These are phyloP conservation scores for Colletes gigas DNA, from an alignment of 1,140 invertebrate species.

Conservation along the genomic window DNA sequence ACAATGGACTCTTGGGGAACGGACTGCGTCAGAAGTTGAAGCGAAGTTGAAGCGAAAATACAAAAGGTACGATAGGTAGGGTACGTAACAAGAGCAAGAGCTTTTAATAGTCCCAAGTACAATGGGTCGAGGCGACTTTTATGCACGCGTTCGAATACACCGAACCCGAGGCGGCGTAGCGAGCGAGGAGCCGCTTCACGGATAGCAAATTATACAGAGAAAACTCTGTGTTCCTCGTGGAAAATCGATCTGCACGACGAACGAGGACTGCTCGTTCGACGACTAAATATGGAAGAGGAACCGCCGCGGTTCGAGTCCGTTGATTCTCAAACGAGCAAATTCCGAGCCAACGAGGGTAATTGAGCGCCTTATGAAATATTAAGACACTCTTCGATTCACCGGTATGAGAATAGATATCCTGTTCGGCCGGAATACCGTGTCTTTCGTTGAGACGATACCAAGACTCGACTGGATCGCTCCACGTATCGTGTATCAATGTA, in stretches of 20 bases:
- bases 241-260: not conserved
- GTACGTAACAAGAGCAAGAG: slow-evolving; percentile 14
- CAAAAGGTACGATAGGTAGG: not conserved
- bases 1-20: not conserved
- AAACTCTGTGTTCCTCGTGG: not conserved
- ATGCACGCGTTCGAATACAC: not conserved
- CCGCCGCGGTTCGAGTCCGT: not conserved
- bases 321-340: not conserved
- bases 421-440: not conserved
- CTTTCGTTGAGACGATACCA: not conserved
- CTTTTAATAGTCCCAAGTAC: slow-evolving; percentile 19
- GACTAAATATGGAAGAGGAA: too few relatives aligned
- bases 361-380: not conserved
- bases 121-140: slow-evolving; percentile 6
- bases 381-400: not conserved
- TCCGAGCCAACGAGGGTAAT: not conserved
- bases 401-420: not conserved
- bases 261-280: not conserved
- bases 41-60: slow-evolving; percentile 9
- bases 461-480: not conserved
- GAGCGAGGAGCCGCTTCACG: not conserved
- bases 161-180: too few relatives aligned
- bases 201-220: not conserved
- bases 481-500: not conserved
- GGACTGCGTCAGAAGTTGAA: not conserved